Base-by-base conservation (phyloP, 2,888 invertebrate genomes). In the Orthosia cruda region DNA sequence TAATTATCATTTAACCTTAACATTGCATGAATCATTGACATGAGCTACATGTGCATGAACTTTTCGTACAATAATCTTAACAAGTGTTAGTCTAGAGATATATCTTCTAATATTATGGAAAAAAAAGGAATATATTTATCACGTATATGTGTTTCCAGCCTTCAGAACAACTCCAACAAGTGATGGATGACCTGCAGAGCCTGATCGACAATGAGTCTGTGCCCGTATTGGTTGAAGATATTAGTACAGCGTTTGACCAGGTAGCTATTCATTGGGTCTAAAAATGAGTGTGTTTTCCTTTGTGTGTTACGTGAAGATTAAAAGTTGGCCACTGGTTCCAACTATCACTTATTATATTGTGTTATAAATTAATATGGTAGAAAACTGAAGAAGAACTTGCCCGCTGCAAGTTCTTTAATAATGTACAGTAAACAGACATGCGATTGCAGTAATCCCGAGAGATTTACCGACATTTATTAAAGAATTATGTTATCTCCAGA, bases 111-210 rank as follows among this genome's bases (percentile, higher is more conserved):
- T 18, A 32, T 23, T 47, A 23, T 45, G 4, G 54, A 23, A 7
- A 69, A 40, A 26, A 26, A 20, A 23, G 40, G 1, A 40, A 20
- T 61, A 45, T 45, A 23, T 32, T 20, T 26, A 1, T 49, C 12
- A 13, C 16, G 0, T 61, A 20, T n/a, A 20, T 54, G 20, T 45
- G 0, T n/a, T 77, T 92, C 23, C 90, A 95, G 96, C 93, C 94
- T 1, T 91, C 93, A 47, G 91, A 95, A 40, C 93, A 95, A 74
- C 83, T 96, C 11, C 88, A 92, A 52, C 91, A 93, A 74, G 95
- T 96, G 13, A 82, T 96, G 63, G 81, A 90, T 0, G 90, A 93
- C 23, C 83, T 96, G 77, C 93, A 93, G 49, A 68, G 80, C 0
- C 81, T 96, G 3, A 77, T 96, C 26, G 89, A 91, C 40, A 91